These are phyloP conservation scores for Neopelma chrysocephalum DNA, from an alignment of 2,797 vertebrate species.

Conservation along the genomic window DNA sequence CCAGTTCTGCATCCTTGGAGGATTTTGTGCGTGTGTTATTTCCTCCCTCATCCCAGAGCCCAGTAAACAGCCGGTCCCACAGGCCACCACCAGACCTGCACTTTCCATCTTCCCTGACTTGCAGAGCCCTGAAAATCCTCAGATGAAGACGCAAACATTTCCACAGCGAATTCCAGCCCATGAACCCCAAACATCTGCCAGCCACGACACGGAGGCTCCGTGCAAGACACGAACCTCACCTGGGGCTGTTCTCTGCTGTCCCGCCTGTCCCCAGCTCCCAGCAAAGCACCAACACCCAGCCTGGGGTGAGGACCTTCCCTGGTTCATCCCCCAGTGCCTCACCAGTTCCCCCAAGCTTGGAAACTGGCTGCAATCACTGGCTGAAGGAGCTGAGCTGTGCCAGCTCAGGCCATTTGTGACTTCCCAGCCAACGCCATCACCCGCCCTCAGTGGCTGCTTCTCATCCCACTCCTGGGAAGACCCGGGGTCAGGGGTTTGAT, in stretches of 20 bases:
- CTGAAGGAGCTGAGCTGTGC: accelerated
- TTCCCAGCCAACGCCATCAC: accelerated
- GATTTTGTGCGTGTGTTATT: conserved; percentile 26
- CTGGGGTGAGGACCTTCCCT: accelerated
- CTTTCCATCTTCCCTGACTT: neutral
- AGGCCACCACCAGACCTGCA: neutral
- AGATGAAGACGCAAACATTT: neutral
- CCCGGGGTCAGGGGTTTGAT: neutral
- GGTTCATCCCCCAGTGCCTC: neutral
- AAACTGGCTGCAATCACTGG: neutral
- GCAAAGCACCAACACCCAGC: neutral
- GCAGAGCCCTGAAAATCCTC: neutral
- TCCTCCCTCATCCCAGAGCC: neutral
- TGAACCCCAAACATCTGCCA: accelerated
- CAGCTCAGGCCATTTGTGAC: neutral
- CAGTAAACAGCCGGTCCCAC: neutral
- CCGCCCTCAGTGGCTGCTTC: neutral
- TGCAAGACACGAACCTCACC: neutral
- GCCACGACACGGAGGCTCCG: accelerated
- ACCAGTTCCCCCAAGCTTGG: neutral
- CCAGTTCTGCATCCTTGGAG: conserved; percentile 28
- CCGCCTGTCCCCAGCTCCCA: neutral
- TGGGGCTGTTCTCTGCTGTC: accelerated
- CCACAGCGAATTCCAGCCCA: neutral
- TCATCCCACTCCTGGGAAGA: neutral